Evolutionary conservation across 1,140 invertebrate species (phyloP).

Genomic region (Drosophila ficusphila): DNA sequence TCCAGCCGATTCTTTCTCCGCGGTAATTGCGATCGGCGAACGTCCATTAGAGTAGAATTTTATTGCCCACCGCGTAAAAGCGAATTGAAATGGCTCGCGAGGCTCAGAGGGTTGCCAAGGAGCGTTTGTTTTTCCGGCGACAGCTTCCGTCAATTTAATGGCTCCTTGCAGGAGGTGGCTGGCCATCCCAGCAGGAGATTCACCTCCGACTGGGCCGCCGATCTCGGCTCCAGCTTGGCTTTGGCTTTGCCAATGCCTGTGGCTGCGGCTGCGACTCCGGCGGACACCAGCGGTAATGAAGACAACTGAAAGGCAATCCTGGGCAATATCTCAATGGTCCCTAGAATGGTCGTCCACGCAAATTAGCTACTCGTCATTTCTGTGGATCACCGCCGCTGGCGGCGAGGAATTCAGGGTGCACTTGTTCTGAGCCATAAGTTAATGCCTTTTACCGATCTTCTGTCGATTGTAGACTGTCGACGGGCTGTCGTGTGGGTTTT

Average conservation of each 20-base stretch:
- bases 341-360: conserved; percentile 6
- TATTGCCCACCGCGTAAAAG: conserved; percentile 66
- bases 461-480: conserved; percentile 4
- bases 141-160: conserved; percentile 74
- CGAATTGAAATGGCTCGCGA: conserved; percentile 56
- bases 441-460: conserved; percentile 43
- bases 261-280: too few relatives aligned
- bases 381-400: background rate
- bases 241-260: too few relatives aligned
- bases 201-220: background rate
- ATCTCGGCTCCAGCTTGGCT: background rate
- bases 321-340: conserved; percentile 11
- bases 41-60: conserved; percentile 60
- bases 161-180: conserved; percentile 10
- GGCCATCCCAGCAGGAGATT: conserved; percentile 47
- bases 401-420: conserved; percentile 10
- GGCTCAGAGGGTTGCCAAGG: conserved; percentile 1
- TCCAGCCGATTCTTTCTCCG: conserved; percentile 43
- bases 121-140: conserved; percentile 19
- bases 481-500: conserved; percentile 20
- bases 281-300: conserved; percentile 19
- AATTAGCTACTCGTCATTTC: conserved; percentile 17
- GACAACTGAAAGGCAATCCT: conserved; percentile 14
- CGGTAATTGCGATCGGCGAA: conserved; percentile 57
- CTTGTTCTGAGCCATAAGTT: conserved; percentile 24